phyloP scores from a whole-genome alignment of 1,140 invertebrate species.

The Bradynema listronoti region DNA sequence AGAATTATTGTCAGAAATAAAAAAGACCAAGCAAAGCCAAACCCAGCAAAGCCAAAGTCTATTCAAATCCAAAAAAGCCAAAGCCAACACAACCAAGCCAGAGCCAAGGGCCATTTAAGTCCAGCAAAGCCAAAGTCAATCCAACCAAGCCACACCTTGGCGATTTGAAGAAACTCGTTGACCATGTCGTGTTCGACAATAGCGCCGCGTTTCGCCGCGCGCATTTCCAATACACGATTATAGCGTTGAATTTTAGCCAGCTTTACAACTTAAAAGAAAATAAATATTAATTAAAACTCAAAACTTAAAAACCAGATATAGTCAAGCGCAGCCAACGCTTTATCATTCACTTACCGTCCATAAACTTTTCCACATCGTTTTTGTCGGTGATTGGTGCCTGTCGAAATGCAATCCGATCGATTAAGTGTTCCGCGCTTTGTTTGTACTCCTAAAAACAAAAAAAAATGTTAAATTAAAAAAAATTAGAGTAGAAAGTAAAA shows the following conservation, averaged over 20 bases:
- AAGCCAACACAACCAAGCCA: too few species aligned
- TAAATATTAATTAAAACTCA: not conserved
- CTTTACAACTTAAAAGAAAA: not conserved
- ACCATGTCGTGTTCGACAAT: conserved; percentile 20
- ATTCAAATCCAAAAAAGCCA: too few species aligned
- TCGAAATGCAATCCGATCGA: conserved; percentile 19
- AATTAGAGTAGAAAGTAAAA: not conserved
- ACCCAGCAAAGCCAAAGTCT: too few species aligned
- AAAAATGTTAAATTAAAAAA: not conserved
- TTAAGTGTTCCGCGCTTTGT: conserved; percentile 27
- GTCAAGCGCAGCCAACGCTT: too few species aligned
- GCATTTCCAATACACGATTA: conserved; percentile 20
- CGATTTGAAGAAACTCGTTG: conserved; percentile 22
- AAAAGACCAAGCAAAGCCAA: too few species aligned
- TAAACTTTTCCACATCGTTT: conserved; percentile 17
- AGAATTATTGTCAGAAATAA: too few species aligned
- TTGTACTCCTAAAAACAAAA: conserved; percentile 20
- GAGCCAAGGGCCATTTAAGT: too few species aligned
- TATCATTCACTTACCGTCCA: conserved; percentile 16
- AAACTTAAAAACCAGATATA: not conserved
- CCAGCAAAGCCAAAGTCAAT: too few species aligned
- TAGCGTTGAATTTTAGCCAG: conserved; percentile 21
- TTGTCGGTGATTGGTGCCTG: conserved; percentile 1
- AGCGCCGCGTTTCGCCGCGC: conserved; percentile 13
- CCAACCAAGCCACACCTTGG: conserved; percentile 21